A percentile compares a stretch with the other conserved stretches of the same genome.
phyloP scores from a whole-genome alignment of 2,113 vertebrate genomes.

The Antechinus flavipes region DNA sequence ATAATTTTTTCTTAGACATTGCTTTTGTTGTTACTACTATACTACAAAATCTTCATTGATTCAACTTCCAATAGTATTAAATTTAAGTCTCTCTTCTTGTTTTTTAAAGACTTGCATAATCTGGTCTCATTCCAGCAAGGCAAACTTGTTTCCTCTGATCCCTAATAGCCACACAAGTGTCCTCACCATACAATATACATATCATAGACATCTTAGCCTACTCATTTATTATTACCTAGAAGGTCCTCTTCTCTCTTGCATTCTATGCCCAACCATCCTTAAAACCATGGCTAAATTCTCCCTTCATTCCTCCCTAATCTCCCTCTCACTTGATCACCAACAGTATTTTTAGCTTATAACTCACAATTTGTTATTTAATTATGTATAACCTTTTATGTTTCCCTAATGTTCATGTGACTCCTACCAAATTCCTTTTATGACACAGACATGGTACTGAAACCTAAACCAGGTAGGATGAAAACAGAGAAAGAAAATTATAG shows the following conservation, averaged over 20 bases:
- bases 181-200: neutral
- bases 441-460: no score
- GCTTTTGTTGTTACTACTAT: neutral
- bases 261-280: neutral
- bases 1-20: neutral
- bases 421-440: no score
- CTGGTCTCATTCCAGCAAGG: neutral
- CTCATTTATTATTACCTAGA: neutral
- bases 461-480: no score
- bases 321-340: neutral
- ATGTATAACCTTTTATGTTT: neutral
- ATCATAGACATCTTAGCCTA: neutral
- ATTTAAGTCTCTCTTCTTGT: neutral
- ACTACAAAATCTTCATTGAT: neutral
- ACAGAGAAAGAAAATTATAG: no score
- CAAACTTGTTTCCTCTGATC: neutral
- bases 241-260: neutral
- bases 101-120: slow-evolving; percentile 15
- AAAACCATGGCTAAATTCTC: neutral
- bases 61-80: neutral
- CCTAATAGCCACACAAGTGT: no score
- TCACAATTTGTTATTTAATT: neutral
- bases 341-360: neutral
- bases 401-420: neutral
- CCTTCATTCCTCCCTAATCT: neutral